Evolutionary conservation across 2,888 invertebrate species (phyloP), one percentile per base, ranked within the genome.

Genomic region (Latheticus oryzae): DNA sequence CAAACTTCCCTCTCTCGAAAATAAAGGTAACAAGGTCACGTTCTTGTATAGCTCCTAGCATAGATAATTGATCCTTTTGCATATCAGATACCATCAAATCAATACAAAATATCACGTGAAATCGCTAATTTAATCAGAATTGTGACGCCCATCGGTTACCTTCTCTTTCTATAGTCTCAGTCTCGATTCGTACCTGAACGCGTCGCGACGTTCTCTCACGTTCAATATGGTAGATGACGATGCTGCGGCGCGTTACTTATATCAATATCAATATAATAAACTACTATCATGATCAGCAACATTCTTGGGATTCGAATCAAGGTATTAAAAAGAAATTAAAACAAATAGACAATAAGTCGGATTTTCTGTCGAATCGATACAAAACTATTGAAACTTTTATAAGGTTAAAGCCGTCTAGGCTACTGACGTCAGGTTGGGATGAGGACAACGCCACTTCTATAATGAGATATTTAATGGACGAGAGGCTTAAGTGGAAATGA

Each of bases 271-370:
- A 12, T 11, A 24, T 30, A 30, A 51, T 30, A 32, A n/a, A n/a
- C n/a, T n/a, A n/a, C n/a, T n/a, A n/a, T n/a, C n/a, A 61, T 63
- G 63, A 51, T 52, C 16, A 50, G 45, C 11, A 61, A 63, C 52
- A 60, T 63, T 12, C 50, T 63, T 9, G 63, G 63, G 59, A 61
- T 61, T 48, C 45, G 55, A 5, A 26, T 63, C 4, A 63, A 61
- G 63, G 63, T 63, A 62, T 19, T 38, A 45, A n/a, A n/a, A n/a
- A n/a, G n/a, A n/a, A n/a, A n/a, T n/a, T n/a, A n/a, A n/a, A n/a
- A n/a, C n/a, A n/a, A n/a, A n/a, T n/a, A n/a, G n/a, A n/a, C n/a
- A n/a, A 12, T 33, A 23, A 13, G 21, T 40, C 43, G 53, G 32
- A 52, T 42, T 35, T 35, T 17, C 35, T 16, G 17, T 38, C 15